These are phyloP conservation scores for Corythaeola cristata DNA, from an alignment of 2,113 vertebrate species.

Conservation along the genomic window DNA sequence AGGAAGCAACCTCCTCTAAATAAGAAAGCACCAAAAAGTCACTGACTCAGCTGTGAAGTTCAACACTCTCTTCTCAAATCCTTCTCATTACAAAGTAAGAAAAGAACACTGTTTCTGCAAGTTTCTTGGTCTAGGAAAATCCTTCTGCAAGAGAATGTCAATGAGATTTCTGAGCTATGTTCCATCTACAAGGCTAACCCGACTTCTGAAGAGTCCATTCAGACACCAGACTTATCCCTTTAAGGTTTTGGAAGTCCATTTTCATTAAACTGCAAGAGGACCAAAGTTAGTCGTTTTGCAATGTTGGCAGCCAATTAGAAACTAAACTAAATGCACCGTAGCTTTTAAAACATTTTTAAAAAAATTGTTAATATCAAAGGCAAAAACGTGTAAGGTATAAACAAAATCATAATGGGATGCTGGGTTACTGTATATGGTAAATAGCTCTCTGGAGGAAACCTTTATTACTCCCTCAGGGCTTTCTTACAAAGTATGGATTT, in stretches of 20 bases:
- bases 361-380: slow-evolving; percentile 50
- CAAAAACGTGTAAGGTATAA: slow-evolving; percentile 67
- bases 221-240: background rate
- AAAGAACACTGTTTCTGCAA: background rate
- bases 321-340: slow-evolving; percentile 43
- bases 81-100: background rate
- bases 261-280: background rate
- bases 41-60: background rate
- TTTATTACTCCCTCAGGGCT: slow-evolving; percentile 76
- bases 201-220: background rate
- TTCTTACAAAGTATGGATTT: slow-evolving; percentile 75
- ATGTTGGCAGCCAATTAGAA: slow-evolving; percentile 58
- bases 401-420: slow-evolving; percentile 60
- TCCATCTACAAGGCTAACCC: background rate
- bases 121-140: background rate
- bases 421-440: slow-evolving; percentile 70
- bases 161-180: background rate
- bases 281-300: background rate
- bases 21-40: background rate
- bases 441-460: slow-evolving; percentile 74
- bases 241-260: background rate
- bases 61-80: background rate
- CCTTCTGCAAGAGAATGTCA: fast-evolving
- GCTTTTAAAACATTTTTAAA: slow-evolving; percentile 44
- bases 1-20: background rate